Percentiles rank a stretch among this genome's conserved stretches.
These are phyloP conservation scores for Drymodes brunneopygia DNA, from an alignment of 2,113 vertebrate genomes.

Conservation along the genomic window DNA sequence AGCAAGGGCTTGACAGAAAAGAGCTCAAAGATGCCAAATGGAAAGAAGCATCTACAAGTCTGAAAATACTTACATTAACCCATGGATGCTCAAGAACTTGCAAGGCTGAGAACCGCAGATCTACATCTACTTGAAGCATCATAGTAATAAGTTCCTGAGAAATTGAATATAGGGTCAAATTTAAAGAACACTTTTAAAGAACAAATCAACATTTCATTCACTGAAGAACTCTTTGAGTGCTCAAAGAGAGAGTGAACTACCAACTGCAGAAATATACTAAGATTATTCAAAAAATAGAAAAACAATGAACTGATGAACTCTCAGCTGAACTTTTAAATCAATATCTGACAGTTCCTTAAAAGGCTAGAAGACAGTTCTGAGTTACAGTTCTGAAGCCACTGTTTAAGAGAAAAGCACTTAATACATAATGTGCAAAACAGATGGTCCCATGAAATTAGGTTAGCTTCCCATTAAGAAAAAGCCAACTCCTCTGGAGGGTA, in stretches of 20 bases:
- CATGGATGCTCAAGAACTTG: constrained; percentile 94
- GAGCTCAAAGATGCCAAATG: background rate
- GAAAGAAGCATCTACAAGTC: background rate
- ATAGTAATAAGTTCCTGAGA: constrained; percentile 88
- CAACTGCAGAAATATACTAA: background rate
- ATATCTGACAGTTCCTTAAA: background rate
- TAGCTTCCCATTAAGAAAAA: constrained; percentile 17
- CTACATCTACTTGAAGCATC: constrained; percentile 92
- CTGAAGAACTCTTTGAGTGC: background rate
- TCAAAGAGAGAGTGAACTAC: background rate
- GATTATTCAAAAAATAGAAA: background rate
- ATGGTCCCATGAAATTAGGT: background rate
- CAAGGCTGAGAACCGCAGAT: constrained; percentile 87
- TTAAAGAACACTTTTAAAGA: background rate
- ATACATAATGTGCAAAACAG: background rate
- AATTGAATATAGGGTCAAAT: background rate
- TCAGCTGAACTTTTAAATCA: background rate
- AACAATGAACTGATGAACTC: background rate
- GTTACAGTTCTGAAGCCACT: background rate
- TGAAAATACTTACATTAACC: constrained; percentile 89
- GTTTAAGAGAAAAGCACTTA: constrained; percentile 2
- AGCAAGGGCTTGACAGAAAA: background rate
- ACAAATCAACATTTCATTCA: background rate
- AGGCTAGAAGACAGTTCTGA: constrained; percentile 7
- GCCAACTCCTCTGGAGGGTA: background rate